Evolutionary conservation across 2,888 invertebrate species (phyloP).

Genomic region (Sesia apiformis): DNA sequence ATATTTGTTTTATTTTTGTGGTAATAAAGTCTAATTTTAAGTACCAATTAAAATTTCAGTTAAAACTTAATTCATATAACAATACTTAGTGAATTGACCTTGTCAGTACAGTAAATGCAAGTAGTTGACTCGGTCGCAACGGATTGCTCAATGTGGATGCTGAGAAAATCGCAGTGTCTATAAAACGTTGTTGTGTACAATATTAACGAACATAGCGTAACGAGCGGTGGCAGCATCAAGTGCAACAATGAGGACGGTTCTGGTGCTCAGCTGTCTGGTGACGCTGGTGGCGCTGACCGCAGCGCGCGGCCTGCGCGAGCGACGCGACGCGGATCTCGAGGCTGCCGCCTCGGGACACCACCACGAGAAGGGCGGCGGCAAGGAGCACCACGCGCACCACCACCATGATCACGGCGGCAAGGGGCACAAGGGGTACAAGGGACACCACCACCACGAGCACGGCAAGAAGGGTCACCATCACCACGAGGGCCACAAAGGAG

Average conservation of each 20-base stretch:
- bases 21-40: too few relatives aligned
- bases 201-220: slow-evolving; percentile 38
- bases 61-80: not conserved
- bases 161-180: slow-evolving; percentile 57
- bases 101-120: slow-evolving; percentile 40
- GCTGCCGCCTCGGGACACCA: slow-evolving; percentile 56
- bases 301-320: slow-evolving; percentile 53
- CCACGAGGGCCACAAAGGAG: slow-evolving; percentile 76
- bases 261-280: slow-evolving; percentile 37
- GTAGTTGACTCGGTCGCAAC: slow-evolving; percentile 36
- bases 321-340: slow-evolving; percentile 66
- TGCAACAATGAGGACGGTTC: slow-evolving; percentile 46
- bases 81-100: slow-evolving; percentile 28
- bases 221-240: slow-evolving; percentile 24
- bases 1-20: too few relatives aligned
- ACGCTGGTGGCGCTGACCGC: slow-evolving; percentile 57
- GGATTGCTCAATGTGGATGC: slow-evolving; percentile 43
- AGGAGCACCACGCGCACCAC: slow-evolving; percentile 77
- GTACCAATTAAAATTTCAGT: not conserved
- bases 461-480: slow-evolving; percentile 83
- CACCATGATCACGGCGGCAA: slow-evolving; percentile 79
- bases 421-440: slow-evolving; percentile 81
- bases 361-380: slow-evolving; percentile 74
- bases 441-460: slow-evolving; percentile 78
- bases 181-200: slow-evolving; percentile 48